These are phyloP conservation scores for Alsophila aescularia DNA, from an alignment of 2,888 invertebrate species.

Conservation along the genomic window DNA sequence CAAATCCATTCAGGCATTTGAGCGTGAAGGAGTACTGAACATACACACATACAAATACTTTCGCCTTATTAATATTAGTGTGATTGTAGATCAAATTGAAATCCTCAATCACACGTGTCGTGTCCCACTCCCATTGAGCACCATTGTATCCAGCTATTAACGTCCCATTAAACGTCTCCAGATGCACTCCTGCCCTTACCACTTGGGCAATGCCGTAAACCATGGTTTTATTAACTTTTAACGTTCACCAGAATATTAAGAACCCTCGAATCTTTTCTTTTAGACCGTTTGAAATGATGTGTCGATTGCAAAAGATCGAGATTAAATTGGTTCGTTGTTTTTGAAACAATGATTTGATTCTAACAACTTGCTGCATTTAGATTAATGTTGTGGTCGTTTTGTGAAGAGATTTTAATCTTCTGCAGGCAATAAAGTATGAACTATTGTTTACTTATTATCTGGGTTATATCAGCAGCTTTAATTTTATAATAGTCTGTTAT, in stretches of 20 bases:
- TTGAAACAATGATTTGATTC: slow-evolving; percentile 5
- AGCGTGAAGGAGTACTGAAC: too few species aligned
- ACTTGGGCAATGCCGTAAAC: slow-evolving; percentile 37
- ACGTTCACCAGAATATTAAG: neutral
- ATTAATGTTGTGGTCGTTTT: neutral
- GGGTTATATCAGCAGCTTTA: neutral
- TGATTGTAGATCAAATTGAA: too few species aligned
- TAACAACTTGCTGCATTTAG: slow-evolving; percentile 4
- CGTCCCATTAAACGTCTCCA: slow-evolving; percentile 37
- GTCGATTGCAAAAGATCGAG: slow-evolving; percentile 15
- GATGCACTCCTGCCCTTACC: slow-evolving; percentile 32
- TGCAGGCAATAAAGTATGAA: neutral
- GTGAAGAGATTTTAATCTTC: neutral
- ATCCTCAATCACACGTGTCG: too few species aligned
- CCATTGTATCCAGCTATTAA: slow-evolving; percentile 33
- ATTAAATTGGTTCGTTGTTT: slow-evolving; percentile 12
- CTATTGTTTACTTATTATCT: neutral
- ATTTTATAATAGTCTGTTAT: too few species aligned
- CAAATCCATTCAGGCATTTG: too few species aligned
- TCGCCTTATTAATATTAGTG: too few species aligned
- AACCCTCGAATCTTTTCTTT: neutral
- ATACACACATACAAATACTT: too few species aligned
- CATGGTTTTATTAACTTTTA: slow-evolving; percentile 39
- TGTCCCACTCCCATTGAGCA: neutral
- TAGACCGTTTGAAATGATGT: neutral